These are phyloP conservation scores for Nettapus auritus DNA, from an alignment of 2,113 vertebrate species.

Conservation along the genomic window DNA sequence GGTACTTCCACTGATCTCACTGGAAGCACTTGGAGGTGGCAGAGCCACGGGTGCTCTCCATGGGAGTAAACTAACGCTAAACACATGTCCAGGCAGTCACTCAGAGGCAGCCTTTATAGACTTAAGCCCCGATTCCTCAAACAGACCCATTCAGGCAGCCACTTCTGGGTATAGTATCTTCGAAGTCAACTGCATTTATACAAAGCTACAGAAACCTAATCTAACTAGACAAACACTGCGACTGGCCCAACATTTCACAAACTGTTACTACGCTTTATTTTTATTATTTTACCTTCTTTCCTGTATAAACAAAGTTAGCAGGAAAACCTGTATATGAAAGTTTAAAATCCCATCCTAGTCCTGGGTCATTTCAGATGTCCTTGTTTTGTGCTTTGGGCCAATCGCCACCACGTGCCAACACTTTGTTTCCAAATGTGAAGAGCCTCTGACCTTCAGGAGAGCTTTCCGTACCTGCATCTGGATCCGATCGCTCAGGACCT, in stretches of 20 bases:
- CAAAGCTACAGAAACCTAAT: background rate
- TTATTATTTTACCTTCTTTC: background rate
- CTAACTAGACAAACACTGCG: background rate
- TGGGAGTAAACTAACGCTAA: background rate
- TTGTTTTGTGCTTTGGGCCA: background rate
- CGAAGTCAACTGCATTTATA: background rate
- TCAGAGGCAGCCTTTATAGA: background rate
- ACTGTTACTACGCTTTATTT: background rate
- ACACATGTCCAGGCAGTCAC: background rate
- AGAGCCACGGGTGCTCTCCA: background rate
- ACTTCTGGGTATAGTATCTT: background rate
- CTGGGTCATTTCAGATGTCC: background rate
- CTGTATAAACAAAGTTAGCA: background rate
- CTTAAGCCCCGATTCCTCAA: background rate
- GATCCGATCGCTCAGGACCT: background rate
- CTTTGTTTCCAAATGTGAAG: background rate
- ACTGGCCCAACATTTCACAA: background rate
- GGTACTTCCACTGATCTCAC: background rate
- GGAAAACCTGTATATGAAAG: background rate
- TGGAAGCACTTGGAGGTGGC: background rate
- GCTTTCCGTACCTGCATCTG: constrained; percentile 27
- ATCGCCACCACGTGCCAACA: background rate
- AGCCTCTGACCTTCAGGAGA: constrained; percentile 6
- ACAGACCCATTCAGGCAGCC: background rate
- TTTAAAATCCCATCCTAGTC: background rate